phyloP scores from a whole-genome alignment of 2,888 invertebrate genomes.

The Toxonevra muliebris region DNA sequence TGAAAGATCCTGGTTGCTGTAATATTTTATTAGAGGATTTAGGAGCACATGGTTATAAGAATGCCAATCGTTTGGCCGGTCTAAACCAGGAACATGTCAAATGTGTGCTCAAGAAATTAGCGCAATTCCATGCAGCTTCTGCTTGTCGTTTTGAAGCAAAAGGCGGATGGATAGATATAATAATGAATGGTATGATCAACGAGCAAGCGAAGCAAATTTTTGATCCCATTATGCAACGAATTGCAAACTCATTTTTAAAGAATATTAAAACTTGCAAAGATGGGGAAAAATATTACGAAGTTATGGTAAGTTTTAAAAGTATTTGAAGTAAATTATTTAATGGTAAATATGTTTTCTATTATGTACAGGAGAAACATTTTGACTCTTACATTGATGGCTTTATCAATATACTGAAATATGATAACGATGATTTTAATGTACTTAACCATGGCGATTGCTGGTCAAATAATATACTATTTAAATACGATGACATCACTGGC shows the following conservation, averaged over 20 bases:
- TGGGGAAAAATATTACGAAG: constrained; percentile 44
- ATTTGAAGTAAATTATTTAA: neutral
- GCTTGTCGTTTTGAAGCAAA: constrained; percentile 45
- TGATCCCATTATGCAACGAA: constrained; percentile 24
- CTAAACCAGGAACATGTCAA: constrained; percentile 52
- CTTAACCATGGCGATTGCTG: constrained; percentile 49
- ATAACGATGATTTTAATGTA: constrained; percentile 50
- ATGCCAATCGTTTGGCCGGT: constrained; percentile 49
- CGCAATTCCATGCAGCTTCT: constrained; percentile 59
- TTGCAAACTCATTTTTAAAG: constrained; percentile 33
- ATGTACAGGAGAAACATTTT: constrained; percentile 42
- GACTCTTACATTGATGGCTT: constrained; percentile 35
- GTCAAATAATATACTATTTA: constrained; percentile 54
- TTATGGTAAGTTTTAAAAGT: constrained; percentile 40
- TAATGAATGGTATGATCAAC: constrained; percentile 30
- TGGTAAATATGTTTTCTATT: neutral
- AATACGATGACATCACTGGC: constrained; percentile 44
- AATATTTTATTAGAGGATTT: constrained; percentile 53
- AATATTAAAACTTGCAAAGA: constrained; percentile 40
- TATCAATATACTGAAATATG: neutral
- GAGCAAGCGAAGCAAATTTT: constrained; percentile 22
- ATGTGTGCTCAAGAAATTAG: constrained; percentile 50
- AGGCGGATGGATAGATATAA: constrained; percentile 36
- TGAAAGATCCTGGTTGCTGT: constrained; percentile 36
- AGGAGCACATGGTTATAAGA: constrained; percentile 44